Base-by-base conservation (phyloP, 92 coral and sea anemone genomes). In the Montipora capitata region DNA sequence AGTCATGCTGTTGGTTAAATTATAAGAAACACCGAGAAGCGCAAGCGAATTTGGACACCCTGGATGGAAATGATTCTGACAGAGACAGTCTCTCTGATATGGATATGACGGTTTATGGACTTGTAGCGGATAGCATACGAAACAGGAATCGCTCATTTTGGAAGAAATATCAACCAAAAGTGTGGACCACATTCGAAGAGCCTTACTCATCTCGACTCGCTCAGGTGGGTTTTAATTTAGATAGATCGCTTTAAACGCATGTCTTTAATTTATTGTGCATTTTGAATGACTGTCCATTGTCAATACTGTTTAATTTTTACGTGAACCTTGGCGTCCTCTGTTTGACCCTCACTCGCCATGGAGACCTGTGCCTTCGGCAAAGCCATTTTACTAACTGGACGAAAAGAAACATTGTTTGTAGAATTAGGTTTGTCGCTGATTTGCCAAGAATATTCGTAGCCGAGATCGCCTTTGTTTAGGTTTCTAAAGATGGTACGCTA, bases 21-120 rank as follows among this genome's bases (percentile, higher is more conserved):
- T 96, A 96, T 27, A 98, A 98, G 42, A 96, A 98, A 72, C 99
- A 98, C 73, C 87, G 99, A 52, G 99, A 98, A 61, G 99, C 99
- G 1, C 99, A 98, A 75, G 99, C 99, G 39, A 95, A 98, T 49
- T 81, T 98, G 10, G 96, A 95, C 70, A 92, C 99, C 3, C 86
- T 98, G 54, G 99, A 98, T 13, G 80, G 90, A 15, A 68, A 88
- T 40, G 96, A 94, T 12, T 95, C 98, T 10, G 98, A 96, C 63
- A 96, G 97, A 7, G 99, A 98, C 10, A 95, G 94, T 54, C 88
- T 93, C 4, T 91, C 93, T 0, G 99, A 98, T 70, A 96, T 93
- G 94, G 99, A 98, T 40, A 96, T 92, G 96, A 84, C 95, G 1
- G 96, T 98, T 7, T 93, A 94, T 40, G 96, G 96, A 9, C 88